Base-by-base conservation (phyloP, 2,888 invertebrate species). In the Seladonia tumulorum region DNA sequence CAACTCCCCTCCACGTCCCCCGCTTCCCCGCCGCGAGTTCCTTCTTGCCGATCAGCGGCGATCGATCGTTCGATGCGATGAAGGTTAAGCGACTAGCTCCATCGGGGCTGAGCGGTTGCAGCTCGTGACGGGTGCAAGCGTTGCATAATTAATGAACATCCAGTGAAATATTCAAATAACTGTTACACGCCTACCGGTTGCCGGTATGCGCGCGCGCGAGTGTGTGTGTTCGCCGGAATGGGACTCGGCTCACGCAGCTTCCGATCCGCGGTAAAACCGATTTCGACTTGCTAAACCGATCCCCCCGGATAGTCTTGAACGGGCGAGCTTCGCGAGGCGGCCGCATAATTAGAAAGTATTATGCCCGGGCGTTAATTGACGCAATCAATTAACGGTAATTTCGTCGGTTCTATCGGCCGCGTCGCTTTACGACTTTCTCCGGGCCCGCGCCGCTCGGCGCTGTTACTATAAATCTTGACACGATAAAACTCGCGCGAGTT, bases 101-200 rank as follows among this genome's bases (percentile, higher is more conserved):
- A 88, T 87, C 81, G 75, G 53, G 75, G 53, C 71, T 73, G 72
- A 75, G 84, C 42, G 53, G 66, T 75, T 16, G 60, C 16, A 77
- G 66, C 74, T 90, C 79, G 75, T 79, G 86, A 86, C 80, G 77
- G 80, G 76, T 72, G 16, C 81, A 83, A 72, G 47, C 80, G 72
- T 82, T 89, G 87, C 88, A 90, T 88, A 87, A 90, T 90, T 90
- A 89, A 90, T 80, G 85, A 88, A 79, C 81, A 45, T 68, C 72
- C 39, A 57, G 35, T 74, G 81, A 89, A 86, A 88, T 89, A 90
- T 88, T 84, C 78, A 71, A 88, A 90, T 85, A 85, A 87, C 77
- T 79, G 78, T 79, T 76, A 83, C 81, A 68, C 68, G 70, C 77
- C 72, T 53, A 68, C 72, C 42, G 72, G 35, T 47, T 47, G 77